These are phyloP conservation scores for Tetragnatha versicolor DNA, from an alignment of 1,140 invertebrate genomes.

Conservation along the genomic window DNA sequence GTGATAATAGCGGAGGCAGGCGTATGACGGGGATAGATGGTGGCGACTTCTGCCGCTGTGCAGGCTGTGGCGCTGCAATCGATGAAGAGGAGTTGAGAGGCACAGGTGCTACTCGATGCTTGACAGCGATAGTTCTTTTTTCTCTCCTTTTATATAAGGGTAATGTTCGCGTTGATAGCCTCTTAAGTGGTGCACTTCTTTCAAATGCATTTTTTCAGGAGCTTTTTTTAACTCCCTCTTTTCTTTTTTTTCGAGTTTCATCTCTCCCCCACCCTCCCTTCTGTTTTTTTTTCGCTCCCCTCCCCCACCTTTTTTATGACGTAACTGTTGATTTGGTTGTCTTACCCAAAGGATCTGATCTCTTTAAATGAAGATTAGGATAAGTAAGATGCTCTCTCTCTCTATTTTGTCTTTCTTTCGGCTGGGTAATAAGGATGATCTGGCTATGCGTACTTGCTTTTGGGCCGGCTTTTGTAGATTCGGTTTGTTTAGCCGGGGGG, in stretches of 20 bases:
- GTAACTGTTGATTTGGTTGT: constrained; percentile 54
- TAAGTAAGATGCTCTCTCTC: constrained; percentile 19
- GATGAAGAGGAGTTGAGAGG: constrained; percentile 46
- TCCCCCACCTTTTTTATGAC: constrained; percentile 39
- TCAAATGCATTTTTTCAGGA: constrained; percentile 51
- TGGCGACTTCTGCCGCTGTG: constrained; percentile 48
- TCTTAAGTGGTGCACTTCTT: constrained; percentile 52
- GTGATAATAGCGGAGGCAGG: constrained; percentile 53
- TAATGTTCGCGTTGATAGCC: constrained; percentile 54
- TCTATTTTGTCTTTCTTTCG: too few species aligned
- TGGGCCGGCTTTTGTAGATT: too few species aligned
- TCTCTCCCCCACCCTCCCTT: constrained; percentile 21
- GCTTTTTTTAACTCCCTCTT: constrained; percentile 34
- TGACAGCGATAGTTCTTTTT: constrained; percentile 55
- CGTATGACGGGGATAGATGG: constrained; percentile 53
- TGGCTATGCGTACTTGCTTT: too few species aligned
- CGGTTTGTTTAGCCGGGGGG: too few species aligned
- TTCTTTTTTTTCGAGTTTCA: constrained; percentile 32
- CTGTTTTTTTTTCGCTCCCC: constrained; percentile 16
- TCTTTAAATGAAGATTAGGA: constrained; percentile 49
- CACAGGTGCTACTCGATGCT: constrained; percentile 55
- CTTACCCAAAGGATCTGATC: constrained; percentile 32
- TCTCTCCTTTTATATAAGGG: constrained; percentile 42
- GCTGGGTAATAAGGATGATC: too few species aligned
- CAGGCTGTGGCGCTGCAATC: constrained; percentile 47